Evolutionary conservation across 1,140 invertebrate species (phyloP).

Genomic region (Drosophila kepulauana): DNA sequence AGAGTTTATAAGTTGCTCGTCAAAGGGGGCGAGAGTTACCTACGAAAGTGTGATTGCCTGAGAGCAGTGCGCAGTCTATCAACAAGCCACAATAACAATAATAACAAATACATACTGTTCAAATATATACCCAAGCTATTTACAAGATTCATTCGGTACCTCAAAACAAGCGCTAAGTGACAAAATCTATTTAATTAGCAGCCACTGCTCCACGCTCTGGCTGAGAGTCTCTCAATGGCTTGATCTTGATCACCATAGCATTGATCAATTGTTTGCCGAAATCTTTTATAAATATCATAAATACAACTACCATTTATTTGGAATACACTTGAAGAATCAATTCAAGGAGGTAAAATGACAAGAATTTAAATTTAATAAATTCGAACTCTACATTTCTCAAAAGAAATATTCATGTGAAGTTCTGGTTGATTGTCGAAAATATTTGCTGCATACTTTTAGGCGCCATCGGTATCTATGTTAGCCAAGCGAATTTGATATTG

Average conservation of each 20-base stretch:
- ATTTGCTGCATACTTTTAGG: not conserved
- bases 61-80: slow-evolving; percentile 36
- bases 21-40: slow-evolving; percentile 1
- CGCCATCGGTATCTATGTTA: not conserved
- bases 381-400: too few relatives aligned
- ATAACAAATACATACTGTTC: slow-evolving; percentile 43
- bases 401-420: too few relatives aligned
- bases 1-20: not conserved
- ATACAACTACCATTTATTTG: not conserved
- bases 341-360: not conserved
- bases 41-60: slow-evolving; percentile 3
- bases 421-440: not conserved
- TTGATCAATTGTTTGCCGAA: not conserved
- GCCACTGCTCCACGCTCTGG: not conserved
- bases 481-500: not conserved
- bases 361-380: too few relatives aligned
- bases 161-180: slow-evolving; percentile 46
- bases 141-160: slow-evolving; percentile 57
- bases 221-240: slow-evolving; percentile 1
- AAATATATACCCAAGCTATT: slow-evolving; percentile 69
- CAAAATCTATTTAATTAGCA: slow-evolving; percentile 45
- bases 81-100: slow-evolving; percentile 46
- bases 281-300: not conserved
- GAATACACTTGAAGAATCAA: not conserved
- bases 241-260: not conserved